These are phyloP conservation scores for Lemur catta DNA, from an alignment of 2,797 vertebrate genomes.

Conservation along the genomic window DNA sequence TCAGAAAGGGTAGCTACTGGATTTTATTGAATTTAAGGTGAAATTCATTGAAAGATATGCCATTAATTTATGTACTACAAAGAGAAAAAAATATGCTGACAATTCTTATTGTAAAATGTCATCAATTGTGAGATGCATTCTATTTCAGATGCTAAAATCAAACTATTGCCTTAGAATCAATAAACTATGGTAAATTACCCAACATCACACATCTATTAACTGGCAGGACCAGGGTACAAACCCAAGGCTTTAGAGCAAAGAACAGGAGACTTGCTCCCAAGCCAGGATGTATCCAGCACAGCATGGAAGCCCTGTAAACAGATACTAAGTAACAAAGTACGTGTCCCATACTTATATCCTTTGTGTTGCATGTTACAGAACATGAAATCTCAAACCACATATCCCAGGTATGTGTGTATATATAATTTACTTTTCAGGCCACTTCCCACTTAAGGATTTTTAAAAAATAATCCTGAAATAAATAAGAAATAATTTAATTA, in stretches of 20 bases:
- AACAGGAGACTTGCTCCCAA: accelerated
- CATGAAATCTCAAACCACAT: too few relatives aligned
- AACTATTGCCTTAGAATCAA: neutral
- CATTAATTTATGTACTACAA: neutral
- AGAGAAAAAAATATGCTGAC: neutral
- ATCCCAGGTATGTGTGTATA: neutral
- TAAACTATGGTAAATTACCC: neutral
- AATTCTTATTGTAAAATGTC: neutral
- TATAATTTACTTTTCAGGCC: neutral
- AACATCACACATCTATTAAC: neutral
- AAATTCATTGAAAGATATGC: neutral
- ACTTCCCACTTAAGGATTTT: neutral
- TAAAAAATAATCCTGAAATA: neutral
- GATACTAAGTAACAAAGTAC: accelerated
- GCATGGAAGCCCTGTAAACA: neutral
- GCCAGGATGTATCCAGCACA: accelerated
- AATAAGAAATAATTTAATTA: neutral
- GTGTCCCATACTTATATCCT: neutral
- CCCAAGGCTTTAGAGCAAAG: neutral
- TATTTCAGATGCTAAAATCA: neutral
- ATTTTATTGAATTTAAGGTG: neutral
- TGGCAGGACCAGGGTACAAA: neutral
- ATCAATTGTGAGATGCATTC: neutral
- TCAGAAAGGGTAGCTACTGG: neutral
- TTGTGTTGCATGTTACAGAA: accelerated